A percentile compares a stretch with the other conserved stretches of the same genome.
Conservation (phyloP, 2,888 invertebrate species). For the Lycophotia porphyrea region DNA sequence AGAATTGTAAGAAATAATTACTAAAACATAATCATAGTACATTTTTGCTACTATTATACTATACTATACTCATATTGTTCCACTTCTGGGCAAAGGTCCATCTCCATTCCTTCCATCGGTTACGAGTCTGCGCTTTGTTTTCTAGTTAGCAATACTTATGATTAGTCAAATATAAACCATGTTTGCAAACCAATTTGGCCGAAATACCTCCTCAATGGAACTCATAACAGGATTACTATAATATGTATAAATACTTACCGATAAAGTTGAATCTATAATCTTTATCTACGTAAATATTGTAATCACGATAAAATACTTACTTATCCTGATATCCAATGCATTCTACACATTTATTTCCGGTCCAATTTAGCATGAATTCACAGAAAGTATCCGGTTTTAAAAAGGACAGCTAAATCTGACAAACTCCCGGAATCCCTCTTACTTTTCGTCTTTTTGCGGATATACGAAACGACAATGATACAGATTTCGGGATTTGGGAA, state of each 20-base stretch:
- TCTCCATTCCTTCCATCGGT: neutral
- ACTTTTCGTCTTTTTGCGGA: constrained; percentile 14
- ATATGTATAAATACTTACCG: neutral
- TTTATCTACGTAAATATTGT: neutral
- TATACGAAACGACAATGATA: constrained; percentile 25
- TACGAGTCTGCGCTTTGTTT: neutral
- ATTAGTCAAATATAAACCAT: neutral
- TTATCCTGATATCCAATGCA: neutral
- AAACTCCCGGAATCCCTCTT: neutral
- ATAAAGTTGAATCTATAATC: neutral
- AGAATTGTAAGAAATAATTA: neutral
- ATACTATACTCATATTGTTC: too few species aligned
- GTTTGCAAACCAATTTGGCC: neutral
- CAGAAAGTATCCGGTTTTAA: neutral
- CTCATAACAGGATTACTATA: neutral
- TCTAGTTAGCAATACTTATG: neutral
- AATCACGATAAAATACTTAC: neutral
- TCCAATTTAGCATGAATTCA: neutral
- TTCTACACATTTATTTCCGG: neutral
- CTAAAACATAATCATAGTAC: neutral
- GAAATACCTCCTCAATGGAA: neutral
- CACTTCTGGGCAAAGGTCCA: neutral
- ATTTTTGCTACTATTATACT: too few species aligned
- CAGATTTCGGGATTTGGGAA: constrained; percentile 30
- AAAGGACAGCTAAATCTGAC: neutral